Percentiles rank a stretch among this genome's conserved stretches.
Evolutionary conservation across 2,888 invertebrate species (phyloP).

Genomic region (Euspilapteryx auroguttella): DNA sequence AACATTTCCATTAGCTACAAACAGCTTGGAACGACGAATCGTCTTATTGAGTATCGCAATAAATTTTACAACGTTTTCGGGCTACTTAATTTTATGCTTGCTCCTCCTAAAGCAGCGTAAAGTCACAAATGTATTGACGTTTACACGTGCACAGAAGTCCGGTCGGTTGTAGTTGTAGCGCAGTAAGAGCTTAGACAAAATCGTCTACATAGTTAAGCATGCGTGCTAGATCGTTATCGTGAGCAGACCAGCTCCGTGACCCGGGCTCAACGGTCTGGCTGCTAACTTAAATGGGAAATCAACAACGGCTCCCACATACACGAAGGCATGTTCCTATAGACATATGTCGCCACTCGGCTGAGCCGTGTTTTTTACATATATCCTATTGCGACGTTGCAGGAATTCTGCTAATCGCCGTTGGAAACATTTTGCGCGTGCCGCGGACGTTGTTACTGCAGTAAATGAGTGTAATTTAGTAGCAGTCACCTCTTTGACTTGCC

Average conservation of each 20-base stretch:
- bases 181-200: too few relatives aligned
- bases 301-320: too few relatives aligned
- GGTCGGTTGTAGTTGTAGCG: too few relatives aligned
- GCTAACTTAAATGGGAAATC: conserved; percentile 32
- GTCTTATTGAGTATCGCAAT: too few relatives aligned
- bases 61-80: too few relatives aligned
- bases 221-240: too few relatives aligned
- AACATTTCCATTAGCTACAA: conserved; percentile 29
- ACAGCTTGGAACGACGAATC: conserved; percentile 20
- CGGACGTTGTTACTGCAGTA: conserved; percentile 33
- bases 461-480: conserved; percentile 46
- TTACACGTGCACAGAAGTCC: too few relatives aligned
- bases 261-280: conserved; percentile 2
- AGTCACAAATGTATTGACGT: too few relatives aligned
- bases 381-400: conserved; percentile 44
- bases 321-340: conserved; percentile 14
- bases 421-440: conserved; percentile 46
- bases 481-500: conserved; percentile 11
- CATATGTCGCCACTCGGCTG: conserved; percentile 22
- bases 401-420: conserved; percentile 52
- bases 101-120: too few relatives aligned
- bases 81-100: too few relatives aligned
- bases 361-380: conserved; percentile 47
- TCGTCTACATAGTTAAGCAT: too few relatives aligned
- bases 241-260: too few relatives aligned